Conservation (phyloP, 2,888 invertebrate species). For the Cantharis nigra region DNA sequence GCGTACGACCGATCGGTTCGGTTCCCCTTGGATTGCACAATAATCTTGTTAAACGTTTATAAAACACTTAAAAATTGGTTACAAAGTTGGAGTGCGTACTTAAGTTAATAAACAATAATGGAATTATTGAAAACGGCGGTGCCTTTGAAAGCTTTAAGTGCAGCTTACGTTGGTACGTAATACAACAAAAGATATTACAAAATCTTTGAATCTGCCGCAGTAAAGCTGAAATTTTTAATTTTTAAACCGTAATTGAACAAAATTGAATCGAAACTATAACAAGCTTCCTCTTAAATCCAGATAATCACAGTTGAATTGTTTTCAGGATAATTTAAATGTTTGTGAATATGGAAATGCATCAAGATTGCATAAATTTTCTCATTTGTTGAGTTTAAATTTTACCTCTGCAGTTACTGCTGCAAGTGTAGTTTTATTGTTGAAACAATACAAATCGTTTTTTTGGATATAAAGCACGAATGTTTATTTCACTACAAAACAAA, state of each 20-base stretch:
- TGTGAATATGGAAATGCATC: slow-evolving; percentile 29
- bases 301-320: slow-evolving; percentile 4
- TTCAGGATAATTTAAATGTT: slow-evolving; percentile 14
- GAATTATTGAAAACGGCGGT: slow-evolving; percentile 26
- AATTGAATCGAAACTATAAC: not conserved
- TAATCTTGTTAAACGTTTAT: not conserved
- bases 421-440: not conserved
- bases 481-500: not conserved
- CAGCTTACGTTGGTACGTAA: not conserved
- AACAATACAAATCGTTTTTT: not conserved
- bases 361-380: slow-evolving; percentile 25
- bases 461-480: not conserved
- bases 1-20: not conserved
- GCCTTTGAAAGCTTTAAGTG: slow-evolving; percentile 33
- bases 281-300: not conserved
- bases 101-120: slow-evolving; percentile 26
- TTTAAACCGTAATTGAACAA: not conserved
- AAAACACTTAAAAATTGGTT: not conserved
- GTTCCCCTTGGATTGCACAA: not conserved
- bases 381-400: not conserved
- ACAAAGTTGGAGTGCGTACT: not conserved
- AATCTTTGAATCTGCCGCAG: not conserved
- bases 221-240: not conserved
- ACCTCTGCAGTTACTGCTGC: not conserved
- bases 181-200: not conserved